phyloP scores from a whole-genome alignment of 2,888 invertebrate genomes.

The Acleris holmiana region DNA sequence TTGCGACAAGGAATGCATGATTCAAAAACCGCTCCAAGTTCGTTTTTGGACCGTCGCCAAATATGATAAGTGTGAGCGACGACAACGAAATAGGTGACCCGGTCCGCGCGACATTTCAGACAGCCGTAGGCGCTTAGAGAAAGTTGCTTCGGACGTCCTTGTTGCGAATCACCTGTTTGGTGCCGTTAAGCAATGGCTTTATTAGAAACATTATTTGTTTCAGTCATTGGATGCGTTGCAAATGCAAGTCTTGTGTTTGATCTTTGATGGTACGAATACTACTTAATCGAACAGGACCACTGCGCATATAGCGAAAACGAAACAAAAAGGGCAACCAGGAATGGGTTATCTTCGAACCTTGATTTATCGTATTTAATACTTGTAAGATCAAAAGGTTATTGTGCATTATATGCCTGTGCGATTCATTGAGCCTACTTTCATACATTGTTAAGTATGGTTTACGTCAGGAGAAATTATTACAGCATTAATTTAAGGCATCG shows the following conservation, averaged over 20 bases:
- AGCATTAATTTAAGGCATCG: constrained; percentile 35
- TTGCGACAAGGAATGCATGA: constrained; percentile 11
- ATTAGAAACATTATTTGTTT: background rate
- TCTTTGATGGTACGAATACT: too few species aligned
- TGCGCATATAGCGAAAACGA: too few species aligned
- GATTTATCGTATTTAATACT: too few species aligned
- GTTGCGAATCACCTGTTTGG: constrained; percentile 45
- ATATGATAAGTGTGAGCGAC: constrained; percentile 54
- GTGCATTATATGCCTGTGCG: too few species aligned
- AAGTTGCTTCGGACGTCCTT: constrained; percentile 70
- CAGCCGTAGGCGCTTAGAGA: constrained; percentile 64
- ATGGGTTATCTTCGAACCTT: too few species aligned
- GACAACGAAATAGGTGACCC: constrained; percentile 70
- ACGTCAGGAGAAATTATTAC: constrained; percentile 37
- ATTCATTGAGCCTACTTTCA: constrained; percentile 27
- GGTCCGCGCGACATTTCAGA: constrained; percentile 65
- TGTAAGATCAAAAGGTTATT: too few species aligned
- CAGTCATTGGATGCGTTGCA: background rate
- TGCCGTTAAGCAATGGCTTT: constrained; percentile 16
- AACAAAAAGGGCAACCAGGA: too few species aligned
- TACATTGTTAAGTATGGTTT: constrained; percentile 17
- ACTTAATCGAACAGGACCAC: too few species aligned
- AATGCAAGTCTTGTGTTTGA: too few species aligned
- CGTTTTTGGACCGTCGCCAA: constrained; percentile 52
- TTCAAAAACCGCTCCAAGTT: constrained; percentile 44